phyloP scores from a whole-genome alignment of 2,797 vertebrate species.

The Ibycter americanus region DNA sequence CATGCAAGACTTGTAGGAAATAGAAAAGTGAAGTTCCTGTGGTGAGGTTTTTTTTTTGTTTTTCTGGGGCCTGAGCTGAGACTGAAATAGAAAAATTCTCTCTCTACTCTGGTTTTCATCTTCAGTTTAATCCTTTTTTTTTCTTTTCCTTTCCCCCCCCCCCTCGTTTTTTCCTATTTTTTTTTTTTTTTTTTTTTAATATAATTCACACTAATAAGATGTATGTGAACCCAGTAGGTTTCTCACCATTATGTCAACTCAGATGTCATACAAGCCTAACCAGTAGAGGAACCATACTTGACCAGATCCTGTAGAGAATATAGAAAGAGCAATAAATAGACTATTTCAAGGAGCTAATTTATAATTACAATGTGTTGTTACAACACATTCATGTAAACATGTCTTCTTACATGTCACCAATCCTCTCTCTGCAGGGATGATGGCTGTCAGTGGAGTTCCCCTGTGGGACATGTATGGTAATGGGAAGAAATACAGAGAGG shows the following conservation, averaged over 20 bases:
- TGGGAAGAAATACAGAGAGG: not conserved
- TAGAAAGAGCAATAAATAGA: not conserved
- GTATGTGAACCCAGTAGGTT: not conserved
- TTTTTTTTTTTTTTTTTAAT: not conserved
- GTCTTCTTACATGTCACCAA: not conserved
- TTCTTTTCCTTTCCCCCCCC: fast-evolving
- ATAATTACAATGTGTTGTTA: not conserved
- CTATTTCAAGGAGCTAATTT: not conserved
- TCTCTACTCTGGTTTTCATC: not conserved
- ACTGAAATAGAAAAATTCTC: slow-evolving; percentile 4
- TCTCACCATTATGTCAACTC: not conserved
- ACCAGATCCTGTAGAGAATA: not conserved
- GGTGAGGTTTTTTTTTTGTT: not conserved
- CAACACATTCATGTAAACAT: not conserved
- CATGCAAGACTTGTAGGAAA: not conserved
- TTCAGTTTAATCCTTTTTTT: not conserved
- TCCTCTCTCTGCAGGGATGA: not conserved
- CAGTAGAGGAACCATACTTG: not conserved
- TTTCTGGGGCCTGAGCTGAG: not conserved
- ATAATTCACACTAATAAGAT: not conserved
- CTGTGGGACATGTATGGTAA: not conserved
- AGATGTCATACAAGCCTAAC: not conserved
- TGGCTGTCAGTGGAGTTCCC: not conserved
- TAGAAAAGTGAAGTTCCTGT: not conserved
- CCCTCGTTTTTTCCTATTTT: too few species aligned